These are phyloP conservation scores for Phymanthus crucifer DNA, from an alignment of 92 coral and sea anemone genomes.

Conservation along the genomic window DNA sequence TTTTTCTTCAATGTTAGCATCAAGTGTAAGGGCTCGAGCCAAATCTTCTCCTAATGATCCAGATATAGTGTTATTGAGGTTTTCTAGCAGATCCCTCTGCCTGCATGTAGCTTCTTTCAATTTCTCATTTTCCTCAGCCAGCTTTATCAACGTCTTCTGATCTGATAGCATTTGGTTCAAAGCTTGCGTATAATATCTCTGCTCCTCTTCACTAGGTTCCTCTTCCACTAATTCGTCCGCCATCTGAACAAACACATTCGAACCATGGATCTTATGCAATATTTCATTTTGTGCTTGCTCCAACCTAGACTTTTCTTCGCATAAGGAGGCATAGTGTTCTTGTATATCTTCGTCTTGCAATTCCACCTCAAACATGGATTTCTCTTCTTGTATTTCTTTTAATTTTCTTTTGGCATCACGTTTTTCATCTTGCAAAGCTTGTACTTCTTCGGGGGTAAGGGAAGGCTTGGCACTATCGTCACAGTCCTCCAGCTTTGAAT, in stretches of 20 bases:
- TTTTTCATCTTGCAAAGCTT: constrained; percentile 13
- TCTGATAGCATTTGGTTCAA: constrained; percentile 44
- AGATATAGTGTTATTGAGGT: constrained; percentile 26
- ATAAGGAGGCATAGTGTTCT: constrained; percentile 39
- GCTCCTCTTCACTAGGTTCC: constrained; percentile 30
- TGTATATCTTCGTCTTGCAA: constrained; percentile 67
- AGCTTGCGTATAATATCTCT: constrained; percentile 33
- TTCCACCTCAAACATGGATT: constrained; percentile 47
- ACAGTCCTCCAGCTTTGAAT: constrained; percentile 38
- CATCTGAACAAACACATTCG: constrained; percentile 37
- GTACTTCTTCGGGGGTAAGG: constrained; percentile 1
- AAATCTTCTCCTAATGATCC: constrained; percentile 64
- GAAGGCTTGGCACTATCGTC: constrained; percentile 12
- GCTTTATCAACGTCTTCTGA: constrained; percentile 59
- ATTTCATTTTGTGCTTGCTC: constrained; percentile 39
- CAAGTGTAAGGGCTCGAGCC: constrained; percentile 10
- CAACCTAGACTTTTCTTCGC: constrained; percentile 39
- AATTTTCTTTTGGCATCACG: constrained; percentile 36
- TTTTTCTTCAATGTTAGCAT: constrained; percentile 5
- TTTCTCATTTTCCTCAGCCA: constrained; percentile 57
- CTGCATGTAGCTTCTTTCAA: constrained; percentile 41
- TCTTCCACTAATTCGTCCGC: constrained; percentile 27
- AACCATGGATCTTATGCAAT: constrained; percentile 38
- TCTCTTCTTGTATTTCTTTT: constrained; percentile 51
- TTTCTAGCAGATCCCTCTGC: constrained; percentile 48